A percentile compares a stretch with the other conserved stretches of the same genome.
These are phyloP conservation scores for Pogonocichla stellata DNA, from an alignment of 2,113 vertebrate species.

Conservation along the genomic window DNA sequence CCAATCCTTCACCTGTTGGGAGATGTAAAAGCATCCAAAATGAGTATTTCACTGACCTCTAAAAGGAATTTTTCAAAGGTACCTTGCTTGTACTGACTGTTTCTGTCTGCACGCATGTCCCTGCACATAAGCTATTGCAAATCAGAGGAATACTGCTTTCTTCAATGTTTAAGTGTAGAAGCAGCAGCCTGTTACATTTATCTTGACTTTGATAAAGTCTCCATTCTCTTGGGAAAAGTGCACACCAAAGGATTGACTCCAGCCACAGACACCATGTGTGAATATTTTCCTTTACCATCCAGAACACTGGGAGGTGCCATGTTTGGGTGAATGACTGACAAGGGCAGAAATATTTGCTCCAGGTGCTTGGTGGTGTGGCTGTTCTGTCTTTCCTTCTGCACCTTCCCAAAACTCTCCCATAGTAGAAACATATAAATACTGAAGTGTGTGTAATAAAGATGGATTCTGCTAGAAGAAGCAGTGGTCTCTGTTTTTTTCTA, in stretches of 20 bases:
- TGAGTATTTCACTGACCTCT: not conserved
- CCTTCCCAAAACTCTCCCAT: not conserved
- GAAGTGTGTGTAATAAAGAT: not conserved
- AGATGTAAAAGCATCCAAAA: not conserved
- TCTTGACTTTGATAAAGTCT: not conserved
- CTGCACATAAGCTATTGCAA: not conserved
- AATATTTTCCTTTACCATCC: not conserved
- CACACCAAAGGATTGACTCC: not conserved
- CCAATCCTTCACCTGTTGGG: rapidly evolving
- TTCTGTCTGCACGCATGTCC: not conserved
- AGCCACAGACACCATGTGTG: not conserved
- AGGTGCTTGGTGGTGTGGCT: not conserved
- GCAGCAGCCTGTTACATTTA: not conserved
- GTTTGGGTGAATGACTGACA: not conserved
- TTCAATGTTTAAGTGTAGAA: not conserved
- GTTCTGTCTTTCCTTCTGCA: not conserved
- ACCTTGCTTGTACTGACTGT: not conserved
- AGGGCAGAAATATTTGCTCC: not conserved
- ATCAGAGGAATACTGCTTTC: not conserved
- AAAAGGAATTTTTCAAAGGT: not conserved
- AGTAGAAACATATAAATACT: not conserved
- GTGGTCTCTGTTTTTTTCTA: not conserved
- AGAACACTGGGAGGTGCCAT: not conserved
- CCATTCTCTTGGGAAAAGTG: not conserved
- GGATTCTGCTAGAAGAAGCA: not conserved